These are phyloP conservation scores for Glyphotaelius pellucidus DNA, from an alignment of 2,888 invertebrate genomes.

Conservation along the genomic window DNA sequence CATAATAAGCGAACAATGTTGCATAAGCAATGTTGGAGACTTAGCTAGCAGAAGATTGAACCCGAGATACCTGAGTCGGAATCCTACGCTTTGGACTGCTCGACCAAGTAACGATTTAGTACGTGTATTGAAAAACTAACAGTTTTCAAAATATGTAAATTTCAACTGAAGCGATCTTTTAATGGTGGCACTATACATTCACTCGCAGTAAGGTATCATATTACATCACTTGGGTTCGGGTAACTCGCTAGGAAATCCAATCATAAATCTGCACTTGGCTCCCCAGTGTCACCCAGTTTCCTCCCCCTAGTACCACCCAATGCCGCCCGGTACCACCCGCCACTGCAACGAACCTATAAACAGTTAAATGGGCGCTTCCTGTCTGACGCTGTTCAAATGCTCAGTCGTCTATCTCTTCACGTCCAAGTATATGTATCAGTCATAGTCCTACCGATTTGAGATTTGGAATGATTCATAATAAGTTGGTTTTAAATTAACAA, in stretches of 20 bases:
- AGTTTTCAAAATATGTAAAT: neutral
- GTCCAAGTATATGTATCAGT: neutral
- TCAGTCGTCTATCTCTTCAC: neutral
- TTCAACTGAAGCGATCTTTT: neutral
- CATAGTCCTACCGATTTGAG: neutral
- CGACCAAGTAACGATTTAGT: too few relatives aligned
- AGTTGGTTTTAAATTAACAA: neutral
- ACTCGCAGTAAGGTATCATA: neutral
- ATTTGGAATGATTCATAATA: neutral
- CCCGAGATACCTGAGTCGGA: too few relatives aligned
- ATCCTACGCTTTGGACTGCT: too few relatives aligned
- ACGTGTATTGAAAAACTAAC: too few relatives aligned
- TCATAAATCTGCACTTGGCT: neutral
- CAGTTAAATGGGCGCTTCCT: neutral
- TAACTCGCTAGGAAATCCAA: neutral
- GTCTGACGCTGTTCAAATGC: constrained; percentile 2
- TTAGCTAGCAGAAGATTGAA: too few relatives aligned
- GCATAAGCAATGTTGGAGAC: too few relatives aligned
- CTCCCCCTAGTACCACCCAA: neutral
- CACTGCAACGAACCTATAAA: neutral
- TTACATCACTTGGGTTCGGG: neutral
- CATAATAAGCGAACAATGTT: too few relatives aligned
- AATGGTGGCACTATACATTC: neutral
- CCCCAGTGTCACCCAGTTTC: neutral
- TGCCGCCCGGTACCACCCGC: neutral